Evolutionary conservation across 2,797 vertebrate species (phyloP).

Genomic region (Pseudotriccus pelzelni): DNA sequence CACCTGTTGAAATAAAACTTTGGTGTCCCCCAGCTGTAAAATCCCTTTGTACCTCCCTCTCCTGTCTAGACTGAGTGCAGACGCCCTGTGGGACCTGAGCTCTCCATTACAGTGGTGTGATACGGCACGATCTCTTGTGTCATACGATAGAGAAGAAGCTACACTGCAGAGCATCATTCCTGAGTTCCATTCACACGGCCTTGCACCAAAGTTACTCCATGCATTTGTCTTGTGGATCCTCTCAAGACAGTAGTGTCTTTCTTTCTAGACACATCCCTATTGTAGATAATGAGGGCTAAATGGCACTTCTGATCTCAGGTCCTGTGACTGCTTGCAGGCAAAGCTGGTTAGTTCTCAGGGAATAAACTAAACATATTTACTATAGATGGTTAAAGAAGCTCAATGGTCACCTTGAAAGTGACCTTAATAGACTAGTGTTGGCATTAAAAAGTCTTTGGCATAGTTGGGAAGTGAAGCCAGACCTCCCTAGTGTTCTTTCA

Average conservation of each 20-base stretch:
- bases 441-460: not conserved
- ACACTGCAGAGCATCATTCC: not conserved
- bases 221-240: not conserved
- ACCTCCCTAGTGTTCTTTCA: not conserved
- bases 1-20: not conserved
- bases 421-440: not conserved
- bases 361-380: not conserved
- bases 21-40: not conserved
- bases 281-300: not conserved
- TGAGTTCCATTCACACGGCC: not conserved
- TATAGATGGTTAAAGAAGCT: not conserved
- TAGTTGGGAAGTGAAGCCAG: not conserved
- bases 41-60: not conserved
- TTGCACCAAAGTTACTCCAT: not conserved
- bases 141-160: not conserved
- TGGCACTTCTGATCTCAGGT: not conserved
- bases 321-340: not conserved
- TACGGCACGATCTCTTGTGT: not conserved
- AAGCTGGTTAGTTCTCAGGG: not conserved
- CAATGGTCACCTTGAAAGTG: not conserved
- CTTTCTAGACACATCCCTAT: not conserved
- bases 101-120: not conserved
- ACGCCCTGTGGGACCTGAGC: not conserved
- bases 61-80: not conserved
- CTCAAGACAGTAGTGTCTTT: not conserved